Base-by-base conservation (phyloP, 2,888 invertebrate species). In the Leucania comma region DNA sequence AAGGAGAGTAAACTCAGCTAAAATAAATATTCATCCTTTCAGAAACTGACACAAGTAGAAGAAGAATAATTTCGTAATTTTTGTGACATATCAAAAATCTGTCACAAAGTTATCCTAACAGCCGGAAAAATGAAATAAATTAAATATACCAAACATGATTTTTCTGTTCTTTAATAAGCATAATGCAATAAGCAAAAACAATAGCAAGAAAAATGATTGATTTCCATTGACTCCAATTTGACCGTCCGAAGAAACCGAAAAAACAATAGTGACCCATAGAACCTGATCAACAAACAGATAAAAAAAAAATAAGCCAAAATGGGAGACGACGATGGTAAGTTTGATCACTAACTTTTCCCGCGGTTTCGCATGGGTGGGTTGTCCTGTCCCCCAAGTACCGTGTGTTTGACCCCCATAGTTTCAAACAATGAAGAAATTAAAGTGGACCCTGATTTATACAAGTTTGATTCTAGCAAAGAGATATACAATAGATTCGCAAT, bases 271-370 rank as follows among this genome's bases (percentile, higher is more conserved):
- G 4, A 26, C 2, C 22, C 22, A 38, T 38, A 38, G n/a, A 12
- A 56, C n/a, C 14, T 14, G 12, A 35, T 3, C 57, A n/a, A 29
- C n/a, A 24, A 29, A 20, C 1, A 32, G 8, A 56, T 22, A 17
- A 2, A 24, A 29, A 10, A 50, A 24, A 46, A 2, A 42, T 54
- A 70, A 42, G 12, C 0, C 51, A 78, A 60, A 12, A 78, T 76
- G 79, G 64, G 62, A 3, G 73, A 69, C 2, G 80, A 72, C 0
- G 74, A 78, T 24, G 74, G 77, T 77, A 54, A 72, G 66, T 26
- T 8, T 24, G 6, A 24, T 2, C 10, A 22, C 10, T 29, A 32
- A 1, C 10, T 54, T 29, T 54, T 29, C 9, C 10, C 4, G 10
- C 10, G 17, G 54, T 20, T 54, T n/a, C 29, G 9, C n/a, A 8